These are phyloP conservation scores for Chondrilla cf. caribensis DNA, from an alignment of 37 sponge, comb jelly and placozoan genomes.

Conservation along the genomic window DNA sequence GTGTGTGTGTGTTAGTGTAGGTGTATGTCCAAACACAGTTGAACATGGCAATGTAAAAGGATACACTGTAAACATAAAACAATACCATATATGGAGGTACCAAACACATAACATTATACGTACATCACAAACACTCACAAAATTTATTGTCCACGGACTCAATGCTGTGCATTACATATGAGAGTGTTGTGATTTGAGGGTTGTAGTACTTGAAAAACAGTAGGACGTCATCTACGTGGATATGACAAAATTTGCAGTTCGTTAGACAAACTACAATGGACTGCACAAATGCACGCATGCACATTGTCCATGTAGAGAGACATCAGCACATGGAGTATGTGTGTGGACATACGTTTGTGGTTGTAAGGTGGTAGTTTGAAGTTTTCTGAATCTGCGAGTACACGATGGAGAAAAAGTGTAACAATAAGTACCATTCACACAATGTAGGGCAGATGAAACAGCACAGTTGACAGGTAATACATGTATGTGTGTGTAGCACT, in stretches of 20 bases:
- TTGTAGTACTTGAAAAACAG: conserved; percentile 92
- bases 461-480: too few species aligned
- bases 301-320: too few species aligned
- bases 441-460: background rate
- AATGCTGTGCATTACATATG: conserved; percentile 63
- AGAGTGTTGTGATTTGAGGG: conserved; percentile 40
- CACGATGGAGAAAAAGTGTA: background rate
- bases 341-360: background rate
- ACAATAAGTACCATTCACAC: background rate
- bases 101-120: background rate
- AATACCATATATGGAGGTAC: too few species aligned
- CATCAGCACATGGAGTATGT: too few species aligned
- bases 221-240: conserved; percentile 52
- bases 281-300: too few species aligned
- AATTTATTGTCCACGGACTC: conserved; percentile 53
- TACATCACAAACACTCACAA: conserved; percentile 32
- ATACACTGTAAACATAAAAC: too few species aligned
- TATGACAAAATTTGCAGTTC: too few species aligned
- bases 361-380: background rate
- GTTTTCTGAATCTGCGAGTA: background rate
- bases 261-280: too few species aligned
- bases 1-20: too few species aligned
- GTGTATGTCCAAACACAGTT: too few species aligned
- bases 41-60: too few species aligned
- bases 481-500: too few species aligned